phyloP scores from a whole-genome alignment of 2,113 vertebrate genomes.

The Stictonetta naevosa region DNA sequence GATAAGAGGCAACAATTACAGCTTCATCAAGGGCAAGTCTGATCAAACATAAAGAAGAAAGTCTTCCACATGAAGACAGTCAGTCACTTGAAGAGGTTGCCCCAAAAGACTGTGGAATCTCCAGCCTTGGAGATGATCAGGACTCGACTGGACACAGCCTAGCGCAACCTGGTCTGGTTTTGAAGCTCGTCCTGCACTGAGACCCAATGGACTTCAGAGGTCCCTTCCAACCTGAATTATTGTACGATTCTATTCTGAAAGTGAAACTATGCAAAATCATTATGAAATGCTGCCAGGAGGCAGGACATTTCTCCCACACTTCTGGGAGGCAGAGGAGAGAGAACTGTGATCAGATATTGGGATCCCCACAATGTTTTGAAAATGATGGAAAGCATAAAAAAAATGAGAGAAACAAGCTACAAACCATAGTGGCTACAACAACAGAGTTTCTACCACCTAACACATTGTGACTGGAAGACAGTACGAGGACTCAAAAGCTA shows the following conservation, averaged over 20 bases:
- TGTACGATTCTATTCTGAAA: not conserved
- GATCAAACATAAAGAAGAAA: not conserved
- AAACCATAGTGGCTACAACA: not conserved
- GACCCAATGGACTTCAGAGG: not conserved
- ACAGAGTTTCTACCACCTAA: not conserved
- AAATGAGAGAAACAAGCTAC: not conserved
- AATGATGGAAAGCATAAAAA: not conserved
- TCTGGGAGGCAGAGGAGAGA: not conserved
- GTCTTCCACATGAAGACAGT: not conserved
- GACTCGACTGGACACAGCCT: not conserved
- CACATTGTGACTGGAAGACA: not conserved
- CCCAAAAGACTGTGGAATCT: not conserved
- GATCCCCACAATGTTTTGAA: not conserved
- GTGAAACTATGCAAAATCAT: not conserved
- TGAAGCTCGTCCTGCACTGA: not conserved
- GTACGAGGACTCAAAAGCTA: not conserved
- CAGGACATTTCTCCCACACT: not conserved
- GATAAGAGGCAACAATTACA: not conserved
- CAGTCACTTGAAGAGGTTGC: not conserved
- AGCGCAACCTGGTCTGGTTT: not conserved
- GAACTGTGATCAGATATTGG: not conserved
- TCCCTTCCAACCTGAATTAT: not conserved
- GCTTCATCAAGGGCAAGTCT: not conserved
- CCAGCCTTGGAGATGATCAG: not conserved
- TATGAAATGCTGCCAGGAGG: not conserved